Evolutionary conservation across 2,113 vertebrate genomes (phyloP).

Genomic region (Sturnira hondurensis): DNA sequence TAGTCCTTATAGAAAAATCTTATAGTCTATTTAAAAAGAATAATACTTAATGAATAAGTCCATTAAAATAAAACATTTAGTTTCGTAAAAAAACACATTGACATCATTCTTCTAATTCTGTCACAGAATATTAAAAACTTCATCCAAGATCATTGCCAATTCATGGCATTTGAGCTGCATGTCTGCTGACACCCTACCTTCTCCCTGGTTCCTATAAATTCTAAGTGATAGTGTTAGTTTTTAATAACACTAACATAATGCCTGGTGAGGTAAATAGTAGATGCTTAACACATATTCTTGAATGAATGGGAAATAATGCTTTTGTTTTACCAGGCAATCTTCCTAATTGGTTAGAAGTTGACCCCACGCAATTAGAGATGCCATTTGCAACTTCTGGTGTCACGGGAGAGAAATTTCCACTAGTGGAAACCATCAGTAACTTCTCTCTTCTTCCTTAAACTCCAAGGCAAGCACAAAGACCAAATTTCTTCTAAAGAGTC

Average conservation of each 20-base stretch:
- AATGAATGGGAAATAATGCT: background rate
- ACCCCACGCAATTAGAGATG: background rate
- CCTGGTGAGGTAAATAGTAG: background rate
- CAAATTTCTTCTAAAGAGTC: background rate
- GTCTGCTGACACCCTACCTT: background rate
- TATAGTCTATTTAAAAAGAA: background rate
- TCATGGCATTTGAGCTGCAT: background rate
- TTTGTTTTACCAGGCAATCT: conserved; percentile 17
- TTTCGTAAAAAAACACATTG: background rate
- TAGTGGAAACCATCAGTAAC: background rate
- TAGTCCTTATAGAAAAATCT: too few relatives aligned
- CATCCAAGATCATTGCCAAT: background rate
- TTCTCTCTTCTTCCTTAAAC: background rate
- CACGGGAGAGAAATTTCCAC: background rate
- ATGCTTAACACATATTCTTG: background rate
- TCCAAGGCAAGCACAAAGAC: background rate
- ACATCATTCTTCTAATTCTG: conserved; percentile 18
- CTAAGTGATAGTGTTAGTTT: background rate
- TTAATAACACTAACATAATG: background rate
- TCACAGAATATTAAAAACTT: background rate
- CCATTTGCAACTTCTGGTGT: background rate
- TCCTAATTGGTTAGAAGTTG: background rate
- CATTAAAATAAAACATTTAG: background rate
- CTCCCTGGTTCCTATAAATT: background rate
- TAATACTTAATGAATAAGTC: background rate